A percentile compares a stretch with the other conserved stretches of the same genome.
phyloP scores from a whole-genome alignment of 2,888 invertebrate species.

The Drepana falcataria region DNA sequence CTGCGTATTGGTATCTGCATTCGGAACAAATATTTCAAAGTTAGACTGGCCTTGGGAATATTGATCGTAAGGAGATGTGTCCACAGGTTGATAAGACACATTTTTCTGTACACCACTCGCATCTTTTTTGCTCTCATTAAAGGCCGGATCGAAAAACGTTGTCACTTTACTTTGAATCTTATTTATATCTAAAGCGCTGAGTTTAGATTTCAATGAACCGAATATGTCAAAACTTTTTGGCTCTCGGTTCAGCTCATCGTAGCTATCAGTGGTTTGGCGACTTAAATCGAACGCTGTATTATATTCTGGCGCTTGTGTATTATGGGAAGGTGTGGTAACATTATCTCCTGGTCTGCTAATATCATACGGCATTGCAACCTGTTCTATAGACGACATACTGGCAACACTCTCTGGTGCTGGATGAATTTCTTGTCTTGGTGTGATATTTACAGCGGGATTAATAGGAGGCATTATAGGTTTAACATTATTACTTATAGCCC shows the following conservation, averaged over 20 bases:
- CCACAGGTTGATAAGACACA: conserved; percentile 20
- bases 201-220: conserved; percentile 69
- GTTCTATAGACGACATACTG: conserved; percentile 5
- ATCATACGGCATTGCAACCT: conserved; percentile 22
- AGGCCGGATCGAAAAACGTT: conserved; percentile 69
- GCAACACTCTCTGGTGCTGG: too few relatives aligned
- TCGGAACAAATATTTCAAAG: conserved; percentile 49
- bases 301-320: conserved; percentile 27
- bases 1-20: conserved; percentile 17
- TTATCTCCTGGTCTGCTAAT: conserved; percentile 11
- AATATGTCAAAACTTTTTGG: conserved; percentile 59
- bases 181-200: conserved; percentile 64
- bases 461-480: conserved; percentile 50
- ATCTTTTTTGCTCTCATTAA: conserved; percentile 44
- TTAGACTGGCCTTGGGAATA: conserved; percentile 24
- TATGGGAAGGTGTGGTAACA: conserved; percentile 23
- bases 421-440: too few relatives aligned
- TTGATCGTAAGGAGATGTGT: conserved; percentile 13
- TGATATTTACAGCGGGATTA: too few relatives aligned
- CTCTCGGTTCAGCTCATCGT: conserved; percentile 42
- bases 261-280: conserved; percentile 43
- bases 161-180: conserved; percentile 69
- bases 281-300: conserved; percentile 62
- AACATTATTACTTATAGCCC: conserved; percentile 57
- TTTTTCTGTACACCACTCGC: conserved; percentile 18